Evolutionary conservation across 2,888 invertebrate genomes (phyloP).

Genomic region (Ophion slaviceki): DNA sequence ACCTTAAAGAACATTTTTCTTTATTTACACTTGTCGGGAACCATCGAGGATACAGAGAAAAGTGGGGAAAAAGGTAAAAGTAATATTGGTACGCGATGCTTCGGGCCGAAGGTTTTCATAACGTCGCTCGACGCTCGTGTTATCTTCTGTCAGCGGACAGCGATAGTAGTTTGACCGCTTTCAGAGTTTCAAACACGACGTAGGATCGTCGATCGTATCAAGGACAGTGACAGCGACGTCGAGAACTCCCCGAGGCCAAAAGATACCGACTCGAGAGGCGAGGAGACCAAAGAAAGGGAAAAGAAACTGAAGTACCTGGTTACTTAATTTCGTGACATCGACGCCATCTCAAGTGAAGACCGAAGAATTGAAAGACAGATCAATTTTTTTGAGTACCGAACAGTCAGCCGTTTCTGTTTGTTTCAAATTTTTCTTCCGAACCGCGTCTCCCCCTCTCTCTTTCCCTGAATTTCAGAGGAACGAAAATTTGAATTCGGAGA

Average conservation of each 20-base stretch:
- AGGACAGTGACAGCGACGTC: slow-evolving; percentile 80
- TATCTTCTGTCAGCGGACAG: slow-evolving; percentile 77
- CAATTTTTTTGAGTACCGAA: no score
- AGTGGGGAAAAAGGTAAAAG: no score
- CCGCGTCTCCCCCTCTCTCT: slow-evolving; percentile 55
- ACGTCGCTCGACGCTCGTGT: no score
- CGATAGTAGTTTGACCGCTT: slow-evolving; percentile 77
- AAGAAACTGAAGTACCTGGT: slow-evolving; percentile 85
- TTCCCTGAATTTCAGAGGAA: slow-evolving; percentile 74
- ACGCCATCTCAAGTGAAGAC: slow-evolving; percentile 85
- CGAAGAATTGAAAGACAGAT: background rate
- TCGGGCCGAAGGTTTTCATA: no score
- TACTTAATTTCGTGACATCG: slow-evolving; percentile 87
- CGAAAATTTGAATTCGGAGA: slow-evolving; percentile 78
- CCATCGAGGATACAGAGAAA: no score
- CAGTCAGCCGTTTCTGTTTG: no score
- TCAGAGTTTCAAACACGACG: slow-evolving; percentile 75
- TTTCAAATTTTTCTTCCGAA: no score
- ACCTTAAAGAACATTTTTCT: no score
- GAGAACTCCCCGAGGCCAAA: slow-evolving; percentile 71
- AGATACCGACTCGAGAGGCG: slow-evolving; percentile 66
- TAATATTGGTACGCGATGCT: no score
- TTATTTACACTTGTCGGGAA: no score
- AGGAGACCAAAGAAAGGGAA: slow-evolving; percentile 75
- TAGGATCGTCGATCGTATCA: slow-evolving; percentile 79